Evolutionary conservation across 2,113 vertebrate genomes (phyloP).

Genomic region (Anser cygnoides): DNA sequence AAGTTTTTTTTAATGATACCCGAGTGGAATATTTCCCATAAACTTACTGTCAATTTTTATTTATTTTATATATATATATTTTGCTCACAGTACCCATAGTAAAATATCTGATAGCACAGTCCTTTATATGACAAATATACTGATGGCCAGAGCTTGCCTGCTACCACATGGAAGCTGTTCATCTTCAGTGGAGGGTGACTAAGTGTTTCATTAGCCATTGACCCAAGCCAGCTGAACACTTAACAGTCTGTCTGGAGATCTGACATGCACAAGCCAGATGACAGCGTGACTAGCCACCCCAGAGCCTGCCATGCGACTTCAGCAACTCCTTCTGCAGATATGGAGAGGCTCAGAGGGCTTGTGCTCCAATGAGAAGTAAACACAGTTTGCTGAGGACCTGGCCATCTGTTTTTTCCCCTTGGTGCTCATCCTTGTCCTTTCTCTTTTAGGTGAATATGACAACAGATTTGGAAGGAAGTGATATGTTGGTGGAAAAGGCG

Average conservation of each 20-base stretch:
- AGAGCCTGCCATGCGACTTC: not conserved
- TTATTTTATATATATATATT: not conserved
- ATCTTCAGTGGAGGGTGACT: constrained; percentile 61
- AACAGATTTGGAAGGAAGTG: constrained; percentile 94
- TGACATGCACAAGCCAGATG: not conserved
- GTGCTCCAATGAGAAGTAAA: not conserved
- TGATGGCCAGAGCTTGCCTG: constrained; percentile 45
- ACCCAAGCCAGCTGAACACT: not conserved
- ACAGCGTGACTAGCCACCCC: not conserved
- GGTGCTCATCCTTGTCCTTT: not conserved
- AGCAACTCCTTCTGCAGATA: not conserved
- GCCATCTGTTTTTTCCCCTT: constrained; percentile 15
- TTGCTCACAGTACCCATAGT: not conserved
- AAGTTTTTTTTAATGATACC: not conserved
- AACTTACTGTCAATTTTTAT: not conserved
- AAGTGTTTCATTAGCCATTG: constrained; percentile 64
- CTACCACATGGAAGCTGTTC: constrained; percentile 58
- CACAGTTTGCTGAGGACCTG: not conserved
- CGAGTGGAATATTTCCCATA: not conserved
- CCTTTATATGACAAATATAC: constrained; percentile 12
- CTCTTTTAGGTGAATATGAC: constrained; percentile 93
- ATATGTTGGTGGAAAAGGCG: constrained; percentile 96
- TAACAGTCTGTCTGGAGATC: constrained; percentile 37
- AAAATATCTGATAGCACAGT: not conserved
- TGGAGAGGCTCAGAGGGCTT: not conserved